Evolutionary conservation across 2,797 vertebrate genomes (phyloP), one percentile per base, ranked within the genome.

Genomic region (Hippoglossus hippoglossus): DNA sequence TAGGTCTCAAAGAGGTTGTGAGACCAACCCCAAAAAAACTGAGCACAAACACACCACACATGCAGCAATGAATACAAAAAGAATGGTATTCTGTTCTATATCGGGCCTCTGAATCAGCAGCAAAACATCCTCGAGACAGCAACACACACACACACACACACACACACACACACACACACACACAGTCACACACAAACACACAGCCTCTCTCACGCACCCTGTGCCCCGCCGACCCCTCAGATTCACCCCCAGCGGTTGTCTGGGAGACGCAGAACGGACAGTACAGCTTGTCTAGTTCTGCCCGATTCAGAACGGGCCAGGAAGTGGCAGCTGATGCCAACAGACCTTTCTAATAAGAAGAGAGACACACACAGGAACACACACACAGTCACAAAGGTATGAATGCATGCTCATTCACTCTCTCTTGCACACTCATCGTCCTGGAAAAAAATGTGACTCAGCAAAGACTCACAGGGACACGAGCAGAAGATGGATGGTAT

Each of bases 371-470:
- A 49, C 10, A 31, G 15, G 13, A 28, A 52, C 21, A 68, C 15
- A 18, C 34, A 61, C 58, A 34, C 49, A 57, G 1, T 16, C 64
- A 63, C 56, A 53, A 70, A 80, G 67, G 67, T 67, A 71, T 9
- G 3, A 73, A 65, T 21, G 63, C 79, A 18, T 63, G 58, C 52
- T 63, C 71, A 61, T 67, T 73, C 52, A 22, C 15, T 63, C 62
- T 51, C 67, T 36, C 80, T 18, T 22, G 39, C 13, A 51, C 26
- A 51, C 50, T 67, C 64, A 12, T 64, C 58, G 76, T 82, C 73
- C 77, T 81, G 85, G 77, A 82, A 39, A 39, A 46, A 76, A 65
- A 71, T 67, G 71, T 88, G 87, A 90, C 82, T 92, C 87, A 86
- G 85, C 87, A 78, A 31, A 25, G 63, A 81, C 69, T 81, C 56